Base-by-base conservation (phyloP, 2,797 vertebrate species). In the Salarias fasciatus region DNA sequence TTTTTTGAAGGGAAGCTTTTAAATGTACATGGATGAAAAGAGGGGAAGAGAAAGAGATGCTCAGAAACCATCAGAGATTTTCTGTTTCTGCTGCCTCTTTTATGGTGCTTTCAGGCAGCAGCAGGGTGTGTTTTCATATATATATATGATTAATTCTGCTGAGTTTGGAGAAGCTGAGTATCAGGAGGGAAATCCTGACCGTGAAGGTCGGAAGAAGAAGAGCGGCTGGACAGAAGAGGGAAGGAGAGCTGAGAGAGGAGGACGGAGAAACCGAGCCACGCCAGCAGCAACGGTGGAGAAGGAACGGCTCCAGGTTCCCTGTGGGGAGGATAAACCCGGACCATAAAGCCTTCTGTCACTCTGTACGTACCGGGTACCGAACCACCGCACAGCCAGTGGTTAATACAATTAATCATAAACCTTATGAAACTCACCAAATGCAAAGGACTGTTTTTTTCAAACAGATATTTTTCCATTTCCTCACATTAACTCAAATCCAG, bases 181-280 rank as follows among this genome's bases (percentile, higher is more conserved):
- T 51, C 33, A 43, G 53, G 37, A 69, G 64, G 52, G 63, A 72
- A 70, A 48, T 52, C 14, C 28, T 49, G 56, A 63, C 38, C 57
- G 57, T 38, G 62, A 75, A 79, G 68, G 78, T 79, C 72, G 77
- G 24, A 55, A 15, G 60, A 62, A 35, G 36, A 74, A 62, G 42
- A 56, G 46, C 63, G 43, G 37, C 52, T 24, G 1, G 55, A 6
- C 62, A 53, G 51, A 65, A 42, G 49, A 37, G 55, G 47, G 29
- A 53, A 13, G 7, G 36, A 31, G 48, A 8, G 56, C 42, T 50
- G 57, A 18, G 42, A 5, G n/a, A 4, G 7, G 13, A 11, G n/a
- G 28, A 38, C 1, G 2, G 3, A 28, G 3, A 28, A 41, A 41
- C 12, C 2, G 50, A 35, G 14, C 7, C 13, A n/a, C 12, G 45